Evolutionary conservation across 1,140 invertebrate genomes (phyloP).

Genomic region (Nautilus pompilius): DNA sequence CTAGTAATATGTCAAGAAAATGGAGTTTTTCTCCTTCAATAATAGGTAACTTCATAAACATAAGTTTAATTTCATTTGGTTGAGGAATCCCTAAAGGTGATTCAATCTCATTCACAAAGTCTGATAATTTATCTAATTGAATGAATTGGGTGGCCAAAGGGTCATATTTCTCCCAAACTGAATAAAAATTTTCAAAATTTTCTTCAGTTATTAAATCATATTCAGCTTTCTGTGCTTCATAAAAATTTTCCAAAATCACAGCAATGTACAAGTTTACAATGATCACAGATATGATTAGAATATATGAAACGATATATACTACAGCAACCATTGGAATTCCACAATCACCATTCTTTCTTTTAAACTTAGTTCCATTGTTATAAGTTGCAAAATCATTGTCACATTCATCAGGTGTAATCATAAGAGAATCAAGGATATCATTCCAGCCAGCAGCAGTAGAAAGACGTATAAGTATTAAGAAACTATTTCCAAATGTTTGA

Average conservation of each 20-base stretch:
- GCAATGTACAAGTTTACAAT: slow-evolving; percentile 99
- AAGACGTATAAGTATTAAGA: slow-evolving; percentile 88
- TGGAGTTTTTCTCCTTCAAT: slow-evolving; percentile 93
- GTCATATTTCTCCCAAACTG: slow-evolving; percentile 94
- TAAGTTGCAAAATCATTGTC: slow-evolving; percentile 64
- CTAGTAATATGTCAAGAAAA: slow-evolving; percentile 91
- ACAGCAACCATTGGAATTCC: slow-evolving; percentile 85
- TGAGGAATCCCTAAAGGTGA: slow-evolving; percentile 84
- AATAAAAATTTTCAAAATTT: slow-evolving; percentile 97
- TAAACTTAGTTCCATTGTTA: slow-evolving; percentile 57
- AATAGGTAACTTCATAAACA: slow-evolving; percentile 94
- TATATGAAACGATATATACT: slow-evolving; percentile 91
- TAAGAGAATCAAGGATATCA: slow-evolving; percentile 89
- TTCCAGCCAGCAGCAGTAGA: slow-evolving; percentile 98
- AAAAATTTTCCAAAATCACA: slow-evolving; percentile 95
- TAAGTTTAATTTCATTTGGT: slow-evolving; percentile 90
- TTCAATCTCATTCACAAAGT: slow-evolving; percentile 92
- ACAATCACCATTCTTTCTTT: slow-evolving; percentile 78
- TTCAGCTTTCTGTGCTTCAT: slow-evolving; percentile 94
- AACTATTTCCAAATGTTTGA: slow-evolving; percentile 88
- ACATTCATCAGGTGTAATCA: slow-evolving; percentile 79
- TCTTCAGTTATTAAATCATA: slow-evolving; percentile 91
- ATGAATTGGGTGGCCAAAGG: slow-evolving; percentile 96
- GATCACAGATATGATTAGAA: slow-evolving; percentile 95
- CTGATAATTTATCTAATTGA: slow-evolving; percentile 85